Conservation (phyloP, 2,888 invertebrate genomes). For the Pyralis farinalis region DNA sequence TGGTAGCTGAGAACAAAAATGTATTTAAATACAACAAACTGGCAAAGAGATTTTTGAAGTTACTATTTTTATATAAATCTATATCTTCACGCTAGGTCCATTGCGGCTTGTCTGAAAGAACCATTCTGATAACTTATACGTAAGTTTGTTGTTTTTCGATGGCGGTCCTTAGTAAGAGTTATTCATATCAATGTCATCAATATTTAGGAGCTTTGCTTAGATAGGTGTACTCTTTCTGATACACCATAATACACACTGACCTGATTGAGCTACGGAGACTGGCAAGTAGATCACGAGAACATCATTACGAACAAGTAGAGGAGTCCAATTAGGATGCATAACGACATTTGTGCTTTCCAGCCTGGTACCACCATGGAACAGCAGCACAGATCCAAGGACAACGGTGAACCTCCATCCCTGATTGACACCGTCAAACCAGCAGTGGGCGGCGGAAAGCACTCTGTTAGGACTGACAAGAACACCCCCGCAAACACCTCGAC, state of each 20-base stretch:
- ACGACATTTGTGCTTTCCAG: slow-evolving; percentile 31
- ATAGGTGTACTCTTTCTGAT: no score
- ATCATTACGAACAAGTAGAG: slow-evolving; percentile 39
- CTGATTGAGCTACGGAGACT: slow-evolving; percentile 22
- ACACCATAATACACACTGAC: slow-evolving; percentile 28
- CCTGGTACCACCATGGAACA: slow-evolving; percentile 44
- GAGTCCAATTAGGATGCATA: slow-evolving; percentile 37
- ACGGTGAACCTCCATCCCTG: slow-evolving; percentile 44
- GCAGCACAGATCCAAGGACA: slow-evolving; percentile 38
- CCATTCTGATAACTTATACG: no score
- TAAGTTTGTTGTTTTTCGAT: no score
- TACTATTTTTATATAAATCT: no score
- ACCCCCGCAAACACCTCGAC: slow-evolving; percentile 45
- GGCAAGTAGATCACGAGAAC: slow-evolving; percentile 43
- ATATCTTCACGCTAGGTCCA: no score
- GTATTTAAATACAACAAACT: neutral
- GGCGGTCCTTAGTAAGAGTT: no score
- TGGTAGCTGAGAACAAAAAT: slow-evolving; percentile 27
- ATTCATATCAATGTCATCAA: no score
- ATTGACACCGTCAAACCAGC: slow-evolving; percentile 52
- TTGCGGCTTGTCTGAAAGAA: no score
- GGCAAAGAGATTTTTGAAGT: no score
- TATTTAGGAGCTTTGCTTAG: no score
- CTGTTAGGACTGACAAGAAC: slow-evolving; percentile 33
- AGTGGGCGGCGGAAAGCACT: slow-evolving; percentile 52